Conservation (phyloP, 23 tunicate genomes). For the Oikopleura albicans region DNA sequence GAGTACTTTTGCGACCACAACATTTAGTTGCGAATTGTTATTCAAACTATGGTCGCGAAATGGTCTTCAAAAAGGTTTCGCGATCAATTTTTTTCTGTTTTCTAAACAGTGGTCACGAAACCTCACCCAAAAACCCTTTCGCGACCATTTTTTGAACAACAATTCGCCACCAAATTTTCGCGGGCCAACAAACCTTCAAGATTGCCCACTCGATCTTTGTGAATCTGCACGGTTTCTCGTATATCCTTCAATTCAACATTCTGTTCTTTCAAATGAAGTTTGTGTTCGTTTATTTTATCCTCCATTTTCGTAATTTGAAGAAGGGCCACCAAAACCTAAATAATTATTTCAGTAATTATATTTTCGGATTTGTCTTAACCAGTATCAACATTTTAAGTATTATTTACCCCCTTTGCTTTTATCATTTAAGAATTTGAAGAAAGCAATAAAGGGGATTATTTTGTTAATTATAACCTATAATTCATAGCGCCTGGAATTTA, state of each 20-base stretch:
- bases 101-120: no score
- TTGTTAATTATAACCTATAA: no score
- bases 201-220: background rate
- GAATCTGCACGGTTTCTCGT: background rate
- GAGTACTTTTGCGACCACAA: no score
- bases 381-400: background rate
- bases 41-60: no score
- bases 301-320: background rate
- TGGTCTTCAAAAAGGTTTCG: no score
- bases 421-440: background rate
- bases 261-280: background rate
- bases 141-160: no score
- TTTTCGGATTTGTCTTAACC: background rate
- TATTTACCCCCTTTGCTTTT: background rate
- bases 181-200: background rate
- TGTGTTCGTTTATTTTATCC: background rate
- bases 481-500: no score
- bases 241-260: background rate
- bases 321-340: background rate
- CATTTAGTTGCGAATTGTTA: no score
- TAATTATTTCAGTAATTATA: background rate
- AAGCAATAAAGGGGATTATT: no score
- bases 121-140: no score
- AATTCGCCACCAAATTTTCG: no score
- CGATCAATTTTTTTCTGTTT: no score